These are phyloP conservation scores for Phlogophora meticulosa DNA, from an alignment of 2,888 invertebrate species.

Conservation along the genomic window DNA sequence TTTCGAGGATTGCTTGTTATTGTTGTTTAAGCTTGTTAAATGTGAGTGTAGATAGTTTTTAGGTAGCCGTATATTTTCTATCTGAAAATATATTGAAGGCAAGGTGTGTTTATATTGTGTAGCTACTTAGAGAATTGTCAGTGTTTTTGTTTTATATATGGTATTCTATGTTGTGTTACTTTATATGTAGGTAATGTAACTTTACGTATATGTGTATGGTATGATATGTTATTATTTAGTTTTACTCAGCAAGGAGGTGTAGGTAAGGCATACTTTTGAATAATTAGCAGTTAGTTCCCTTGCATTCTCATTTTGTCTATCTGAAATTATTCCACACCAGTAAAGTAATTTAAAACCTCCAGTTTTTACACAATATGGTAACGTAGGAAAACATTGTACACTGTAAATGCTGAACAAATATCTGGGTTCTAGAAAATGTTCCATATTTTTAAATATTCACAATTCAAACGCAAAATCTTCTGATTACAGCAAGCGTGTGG, in stretches of 20 bases:
- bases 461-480: constrained; percentile 58
- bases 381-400: neutral
- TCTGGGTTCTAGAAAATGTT: neutral
- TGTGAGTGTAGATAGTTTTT: constrained; percentile 73
- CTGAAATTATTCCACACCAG: neutral
- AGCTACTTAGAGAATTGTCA: constrained; percentile 40
- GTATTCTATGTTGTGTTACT: constrained; percentile 37
- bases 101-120: constrained; percentile 44
- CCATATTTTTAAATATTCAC: neutral
- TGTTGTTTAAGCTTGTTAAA: constrained; percentile 71
- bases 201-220: constrained; percentile 44
- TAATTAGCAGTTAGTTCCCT: neutral
- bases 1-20: constrained; percentile 66
- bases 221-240: constrained; percentile 40
- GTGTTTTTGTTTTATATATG: constrained; percentile 28
- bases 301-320: neutral
- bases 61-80: constrained; percentile 64
- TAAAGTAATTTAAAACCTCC: neutral
- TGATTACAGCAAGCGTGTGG: constrained; percentile 94
- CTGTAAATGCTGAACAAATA: neutral
- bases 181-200: constrained; percentile 41
- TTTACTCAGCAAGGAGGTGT: constrained; percentile 36
- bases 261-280: constrained; percentile 38
- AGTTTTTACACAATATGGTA: neutral
- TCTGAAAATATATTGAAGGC: constrained; percentile 35